Percentiles rank a stretch among this genome's conserved stretches.
Conservation (phyloP, 1,140 invertebrate genomes). For the Physella acuta region DNA sequence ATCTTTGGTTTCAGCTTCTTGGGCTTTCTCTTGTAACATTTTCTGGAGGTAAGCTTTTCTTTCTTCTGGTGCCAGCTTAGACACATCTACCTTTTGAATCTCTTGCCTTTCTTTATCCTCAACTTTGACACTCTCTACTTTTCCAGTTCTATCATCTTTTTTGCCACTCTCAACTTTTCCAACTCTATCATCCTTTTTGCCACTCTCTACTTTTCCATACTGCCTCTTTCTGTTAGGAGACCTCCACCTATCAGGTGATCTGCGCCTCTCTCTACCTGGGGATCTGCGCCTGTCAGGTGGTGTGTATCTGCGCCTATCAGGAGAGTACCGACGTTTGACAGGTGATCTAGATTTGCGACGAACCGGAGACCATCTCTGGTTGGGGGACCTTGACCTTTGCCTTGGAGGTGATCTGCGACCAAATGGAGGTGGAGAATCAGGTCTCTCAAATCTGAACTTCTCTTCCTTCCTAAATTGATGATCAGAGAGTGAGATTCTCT, state of each 20-base stretch:
- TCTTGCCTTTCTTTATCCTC: too few relatives aligned
- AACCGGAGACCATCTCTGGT: neutral
- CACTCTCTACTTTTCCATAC: neutral
- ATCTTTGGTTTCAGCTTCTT: neutral
- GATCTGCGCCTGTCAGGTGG: slow-evolving; percentile 4
- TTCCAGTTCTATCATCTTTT: too few relatives aligned
- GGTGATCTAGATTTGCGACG: slow-evolving; percentile 2
- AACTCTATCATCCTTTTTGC: too few relatives aligned
- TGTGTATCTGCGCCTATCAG: neutral
- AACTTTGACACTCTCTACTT: neutral
- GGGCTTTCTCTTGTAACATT: slow-evolving; percentile 5
- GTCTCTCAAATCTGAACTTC: too few relatives aligned
- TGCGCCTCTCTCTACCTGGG: neutral
- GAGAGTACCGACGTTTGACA: neutral
- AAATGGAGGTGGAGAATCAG: neutral
- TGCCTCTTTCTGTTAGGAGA: neutral
- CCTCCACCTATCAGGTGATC: neutral
- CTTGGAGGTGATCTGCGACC: neutral
- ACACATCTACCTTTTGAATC: slow-evolving; percentile 11
- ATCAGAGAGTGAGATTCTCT: too few relatives aligned
- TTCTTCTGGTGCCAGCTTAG: neutral
- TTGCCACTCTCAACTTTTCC: too few relatives aligned
- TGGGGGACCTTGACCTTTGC: neutral
- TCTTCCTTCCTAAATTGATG: neutral
- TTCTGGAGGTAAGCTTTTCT: slow-evolving; percentile 14